A percentile compares a stretch with the other conserved stretches of the same genome.
Conservation (phyloP, 1,140 invertebrate species). For the Papilio polyxenes region DNA sequence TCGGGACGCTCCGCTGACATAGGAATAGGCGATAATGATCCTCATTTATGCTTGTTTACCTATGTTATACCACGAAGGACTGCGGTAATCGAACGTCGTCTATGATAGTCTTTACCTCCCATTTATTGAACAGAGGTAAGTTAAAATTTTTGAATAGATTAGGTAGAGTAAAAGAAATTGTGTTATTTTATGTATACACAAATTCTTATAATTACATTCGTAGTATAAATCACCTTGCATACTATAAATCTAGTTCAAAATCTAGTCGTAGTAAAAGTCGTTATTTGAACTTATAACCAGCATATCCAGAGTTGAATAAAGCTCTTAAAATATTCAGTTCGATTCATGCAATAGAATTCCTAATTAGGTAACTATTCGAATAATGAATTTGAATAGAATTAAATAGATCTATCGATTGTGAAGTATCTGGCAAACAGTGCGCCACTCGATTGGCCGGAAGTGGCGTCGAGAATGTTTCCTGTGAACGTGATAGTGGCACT, state of each 20-base stretch:
- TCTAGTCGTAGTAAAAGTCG: background rate
- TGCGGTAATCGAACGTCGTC: background rate
- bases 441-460: conserved; percentile 29
- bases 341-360: conserved; percentile 5
- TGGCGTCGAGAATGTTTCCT: conserved; percentile 24
- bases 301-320: background rate
- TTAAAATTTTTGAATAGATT: too few species aligned
- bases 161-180: too few species aligned
- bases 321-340: conserved; percentile 1
- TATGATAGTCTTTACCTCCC: background rate
- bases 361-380: conserved; percentile 23
- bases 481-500: conserved; percentile 29
- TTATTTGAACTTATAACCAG: background rate
- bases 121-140: background rate
- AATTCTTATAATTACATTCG: too few species aligned
- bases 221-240: background rate
- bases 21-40: conserved; percentile 34
- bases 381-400: conserved; percentile 34
- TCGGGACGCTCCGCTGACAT: conserved; percentile 49
- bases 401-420: conserved; percentile 19
- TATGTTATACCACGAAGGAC: background rate
- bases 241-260: background rate
- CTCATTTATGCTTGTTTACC: conserved; percentile 30
- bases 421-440: conserved; percentile 26
- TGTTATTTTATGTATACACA: too few species aligned